Evolutionary conservation across 2,888 invertebrate species (phyloP).

Genomic region (Erebia aethiops): DNA sequence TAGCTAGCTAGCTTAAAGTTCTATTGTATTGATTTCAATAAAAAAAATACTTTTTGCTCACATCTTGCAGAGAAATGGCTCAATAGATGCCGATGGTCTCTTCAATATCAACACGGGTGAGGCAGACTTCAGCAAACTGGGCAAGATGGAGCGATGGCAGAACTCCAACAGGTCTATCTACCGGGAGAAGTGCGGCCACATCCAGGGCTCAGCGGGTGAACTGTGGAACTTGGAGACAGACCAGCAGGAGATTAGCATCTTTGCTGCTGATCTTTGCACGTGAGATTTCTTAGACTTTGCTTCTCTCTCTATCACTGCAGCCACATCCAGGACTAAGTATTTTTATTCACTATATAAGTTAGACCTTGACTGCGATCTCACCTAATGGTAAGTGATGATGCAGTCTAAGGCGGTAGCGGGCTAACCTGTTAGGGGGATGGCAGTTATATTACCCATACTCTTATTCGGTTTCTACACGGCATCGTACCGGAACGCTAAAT

Average conservation of each 20-base stretch:
- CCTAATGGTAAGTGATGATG: too few species aligned
- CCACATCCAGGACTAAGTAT: neutral
- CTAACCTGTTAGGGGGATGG: too few species aligned
- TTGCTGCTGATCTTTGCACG: conserved; percentile 91
- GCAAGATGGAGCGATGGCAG: conserved; percentile 88
- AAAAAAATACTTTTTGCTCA: neutral
- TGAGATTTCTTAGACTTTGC: conserved; percentile 62
- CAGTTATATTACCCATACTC: too few species aligned
- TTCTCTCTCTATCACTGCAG: neutral
- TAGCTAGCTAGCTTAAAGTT: too few species aligned
- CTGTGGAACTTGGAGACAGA: conserved; percentile 88
- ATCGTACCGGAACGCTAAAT: too few species aligned
- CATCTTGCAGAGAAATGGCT: conserved; percentile 86
- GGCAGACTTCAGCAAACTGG: conserved; percentile 84
- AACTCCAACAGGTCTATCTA: conserved; percentile 78
- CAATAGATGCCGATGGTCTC: conserved; percentile 87
- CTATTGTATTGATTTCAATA: too few species aligned
- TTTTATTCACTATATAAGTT: too few species aligned
- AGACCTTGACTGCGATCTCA: too few species aligned
- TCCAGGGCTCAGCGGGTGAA: conserved; percentile 90
- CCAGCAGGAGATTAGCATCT: conserved; percentile 84
- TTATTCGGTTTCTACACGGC: too few species aligned
- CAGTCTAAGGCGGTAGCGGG: too few species aligned
- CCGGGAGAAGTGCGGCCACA: conserved; percentile 85
- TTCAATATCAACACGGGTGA: conserved; percentile 90